Conservation (phyloP, 2,888 invertebrate species). For the Orthonychiurus folsomi region DNA sequence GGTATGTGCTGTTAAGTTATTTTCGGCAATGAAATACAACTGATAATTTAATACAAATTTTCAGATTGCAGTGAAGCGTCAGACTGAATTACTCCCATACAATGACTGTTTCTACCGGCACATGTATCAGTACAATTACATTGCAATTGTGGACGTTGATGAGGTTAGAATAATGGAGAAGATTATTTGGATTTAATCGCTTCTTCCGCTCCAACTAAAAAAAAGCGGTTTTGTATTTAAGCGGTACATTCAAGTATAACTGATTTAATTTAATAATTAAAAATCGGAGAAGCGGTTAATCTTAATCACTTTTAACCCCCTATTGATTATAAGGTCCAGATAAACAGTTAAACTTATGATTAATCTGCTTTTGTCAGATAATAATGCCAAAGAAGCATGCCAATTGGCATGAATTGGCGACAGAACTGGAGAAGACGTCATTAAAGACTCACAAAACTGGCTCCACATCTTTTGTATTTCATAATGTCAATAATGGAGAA, state of each 20-base stretch:
- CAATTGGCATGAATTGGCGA: neutral
- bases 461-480: neutral
- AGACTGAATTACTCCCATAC: constrained; percentile 13
- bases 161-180: constrained; percentile 15
- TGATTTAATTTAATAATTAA: no score
- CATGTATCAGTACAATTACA: constrained; percentile 18
- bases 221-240: no score
- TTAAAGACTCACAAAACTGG: neutral
- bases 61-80: neutral
- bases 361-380: neutral
- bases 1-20: no score
- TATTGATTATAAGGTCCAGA: no score
- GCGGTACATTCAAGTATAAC: no score
- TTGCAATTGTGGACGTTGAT: constrained; percentile 18
- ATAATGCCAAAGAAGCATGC: neutral
- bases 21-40: no score
- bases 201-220: neutral
- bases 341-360: neutral
- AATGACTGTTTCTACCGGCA: constrained; percentile 19
- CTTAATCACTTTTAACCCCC: no score
- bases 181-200: neutral
- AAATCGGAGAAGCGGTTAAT: no score
- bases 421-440: neutral
- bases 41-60: no score
- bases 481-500: neutral